Percentiles rank a stretch among this genome's conserved stretches.
Conservation (phyloP, 1,140 invertebrate genomes). For the Lepidurus arcticus region DNA sequence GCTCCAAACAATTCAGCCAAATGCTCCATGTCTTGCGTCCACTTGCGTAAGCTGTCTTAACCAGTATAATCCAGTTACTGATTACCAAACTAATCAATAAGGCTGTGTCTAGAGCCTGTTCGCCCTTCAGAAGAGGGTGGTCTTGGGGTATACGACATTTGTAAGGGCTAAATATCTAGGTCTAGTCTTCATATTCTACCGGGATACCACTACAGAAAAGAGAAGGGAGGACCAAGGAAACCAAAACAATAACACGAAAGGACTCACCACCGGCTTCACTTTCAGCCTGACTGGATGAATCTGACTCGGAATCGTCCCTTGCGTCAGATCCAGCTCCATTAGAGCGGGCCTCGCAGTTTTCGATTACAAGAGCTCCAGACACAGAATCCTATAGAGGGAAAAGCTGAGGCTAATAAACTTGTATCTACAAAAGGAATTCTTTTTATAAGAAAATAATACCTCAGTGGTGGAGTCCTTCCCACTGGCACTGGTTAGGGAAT, state of each 20-base stretch:
- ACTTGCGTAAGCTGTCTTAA: not conserved
- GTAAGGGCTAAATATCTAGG: not conserved
- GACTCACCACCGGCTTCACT: constrained; percentile 2
- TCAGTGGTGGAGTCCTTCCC: not conserved
- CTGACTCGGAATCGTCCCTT: constrained; percentile 6
- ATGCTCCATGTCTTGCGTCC: not conserved
- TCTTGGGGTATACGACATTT: not conserved
- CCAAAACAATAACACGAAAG: not conserved
- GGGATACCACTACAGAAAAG: not conserved
- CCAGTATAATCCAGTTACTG: not conserved
- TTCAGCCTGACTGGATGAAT: constrained; percentile 19
- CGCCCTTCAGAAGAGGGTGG: not conserved
- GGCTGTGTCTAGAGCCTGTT: not conserved
- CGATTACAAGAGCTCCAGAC: not conserved
- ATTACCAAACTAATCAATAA: not conserved
- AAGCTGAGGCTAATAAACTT: not conserved
- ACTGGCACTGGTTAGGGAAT: constrained; percentile 4
- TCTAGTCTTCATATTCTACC: not conserved
- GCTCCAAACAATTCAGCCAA: not conserved
- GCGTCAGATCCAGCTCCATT: not conserved
- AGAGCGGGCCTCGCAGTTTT: not conserved
- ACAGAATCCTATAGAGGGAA: not conserved
- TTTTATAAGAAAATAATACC: not conserved
- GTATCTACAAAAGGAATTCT: not conserved
- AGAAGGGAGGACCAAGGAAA: not conserved